Base-by-base conservation (phyloP, 2,888 invertebrate genomes). In the Diaperis boleti region DNA sequence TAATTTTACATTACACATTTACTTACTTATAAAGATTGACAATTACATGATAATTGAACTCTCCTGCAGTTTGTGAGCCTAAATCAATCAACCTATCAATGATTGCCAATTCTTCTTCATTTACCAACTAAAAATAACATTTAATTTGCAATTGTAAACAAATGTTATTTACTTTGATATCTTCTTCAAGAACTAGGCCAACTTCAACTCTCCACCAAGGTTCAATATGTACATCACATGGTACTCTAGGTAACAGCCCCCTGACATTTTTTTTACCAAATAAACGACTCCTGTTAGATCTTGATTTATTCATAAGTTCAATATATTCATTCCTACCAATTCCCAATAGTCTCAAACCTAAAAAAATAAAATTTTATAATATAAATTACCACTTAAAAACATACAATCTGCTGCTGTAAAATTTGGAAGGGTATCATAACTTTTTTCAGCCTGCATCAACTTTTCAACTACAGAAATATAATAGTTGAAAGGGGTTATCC, bases 321-420 rank as follows among this genome's bases (percentile, higher is more conserved):
- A 98, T 89, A 80, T 97, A 98, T 81, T 98, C 96, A 81, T 98
- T 98, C 31, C 98, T 87, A 1, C 97, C 98, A 71, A 98, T 94
- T 10, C 96, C 96, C 50, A 98, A 81, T 1, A 98, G 84, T 26
- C 97, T 85, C 47, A 98, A 85, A 83, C 94, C 94, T 94, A 72
- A 52, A 26, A 26, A 10, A 29, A n/a, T n/a, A n/a, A n/a, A n/a
- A n/a, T n/a, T n/a, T n/a, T n/a, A n/a, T n/a, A n/a, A n/a, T n/a
- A n/a, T n/a, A n/a, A n/a, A n/a, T n/a, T n/a, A n/a, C n/a, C n/a
- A n/a, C n/a, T n/a, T n/a, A n/a, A n/a, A n/a, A 10, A 33, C 87
- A 89, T 83, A 92, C 96, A 96, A 82, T 98, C 97, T 11, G 96
- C 96, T 17, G 97, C 97, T 31, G 97, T 97, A 80, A 98, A 98